These are phyloP conservation scores for Oncorhynchus masou DNA, from an alignment of 2,113 vertebrate species.

Conservation along the genomic window DNA sequence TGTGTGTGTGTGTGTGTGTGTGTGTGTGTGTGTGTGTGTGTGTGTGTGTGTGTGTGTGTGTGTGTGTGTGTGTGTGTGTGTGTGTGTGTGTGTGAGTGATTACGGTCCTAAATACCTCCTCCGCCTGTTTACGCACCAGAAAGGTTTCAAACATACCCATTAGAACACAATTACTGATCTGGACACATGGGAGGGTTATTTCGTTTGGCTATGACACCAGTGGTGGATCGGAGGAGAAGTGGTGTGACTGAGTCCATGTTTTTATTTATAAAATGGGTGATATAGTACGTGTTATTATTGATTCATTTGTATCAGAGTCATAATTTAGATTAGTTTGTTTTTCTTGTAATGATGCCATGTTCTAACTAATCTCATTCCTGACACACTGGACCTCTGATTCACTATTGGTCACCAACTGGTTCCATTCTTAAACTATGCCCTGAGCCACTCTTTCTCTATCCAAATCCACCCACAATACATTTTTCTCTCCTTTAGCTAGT, in stretches of 20 bases:
- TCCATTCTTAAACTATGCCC: not conserved
- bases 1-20: constrained; percentile 35
- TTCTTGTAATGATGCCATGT: not conserved
- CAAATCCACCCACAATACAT: not conserved
- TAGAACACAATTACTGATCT: constrained; percentile 96
- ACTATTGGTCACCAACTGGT: not conserved
- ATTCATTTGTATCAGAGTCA: too few relatives aligned
- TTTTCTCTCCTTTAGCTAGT: constrained; percentile 10
- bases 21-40: constrained; percentile 49
- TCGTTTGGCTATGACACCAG: not conserved
- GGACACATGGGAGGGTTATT: constrained; percentile 64
- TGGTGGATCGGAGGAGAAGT: too few relatives aligned
- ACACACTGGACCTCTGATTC: not conserved
- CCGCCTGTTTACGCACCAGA: constrained; percentile 92
- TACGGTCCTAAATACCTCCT: constrained; percentile 97
- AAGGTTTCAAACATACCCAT: constrained; percentile 94
- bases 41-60: constrained; percentile 37
- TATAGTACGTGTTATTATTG: too few relatives aligned
- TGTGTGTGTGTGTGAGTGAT: constrained; percentile 59
- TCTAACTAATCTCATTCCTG: not conserved
- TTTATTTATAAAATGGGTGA: too few relatives aligned
- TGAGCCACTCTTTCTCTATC: not conserved
- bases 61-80: constrained; percentile 35
- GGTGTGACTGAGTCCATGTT: too few relatives aligned
- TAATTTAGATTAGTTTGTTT: too few relatives aligned